Evolutionary conservation across 2,797 vertebrate species (phyloP), one percentile per base, ranked within the genome.

Genomic region (Esox masquinongy): DNA sequence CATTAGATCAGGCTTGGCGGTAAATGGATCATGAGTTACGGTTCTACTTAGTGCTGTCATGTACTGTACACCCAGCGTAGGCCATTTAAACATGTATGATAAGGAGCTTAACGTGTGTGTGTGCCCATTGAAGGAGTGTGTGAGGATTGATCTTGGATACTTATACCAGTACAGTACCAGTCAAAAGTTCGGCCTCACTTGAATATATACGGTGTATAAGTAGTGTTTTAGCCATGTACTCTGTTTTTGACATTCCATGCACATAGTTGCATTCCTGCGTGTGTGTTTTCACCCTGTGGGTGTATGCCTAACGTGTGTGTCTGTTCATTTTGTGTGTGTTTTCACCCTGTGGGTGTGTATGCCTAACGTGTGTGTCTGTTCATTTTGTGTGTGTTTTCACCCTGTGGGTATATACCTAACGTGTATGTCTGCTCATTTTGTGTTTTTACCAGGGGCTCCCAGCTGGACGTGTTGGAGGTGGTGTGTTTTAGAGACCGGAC

Each of bases 401-500:
- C 39, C 39, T 43, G 39, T 7, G 39, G 5, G 2, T 43, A 4
- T 7, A 9, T 43, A 4, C 39, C 5, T 31, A 31, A 31, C 29
- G 3, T 31, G 29, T 31, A 3, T 1, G 29, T 31, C 29, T 31
- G 29, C 3, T 31, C 29, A 31, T 31, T 31, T 31, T 88, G 68
- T 84, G 9, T 43, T 43, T 43, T 43, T 6, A 43, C 64, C 88
- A 99, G 98, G 97, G 95, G 95, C 24, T 89, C 87, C 4, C 74
- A 83, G 78, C 74, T 97, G 84, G 94, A 94, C 76, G 82, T 89
- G 0, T 75, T 99, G 71, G 96, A 99, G 87, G 93, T 99, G 70
- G 88, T 99, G 51, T 98, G 97, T 88, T 98, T 97, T 86, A 94
- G 97, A 76, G 98, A 99, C 88, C 92, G 97, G 76, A 99, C 97